Base-by-base conservation (phyloP, 2,888 invertebrate genomes). In the Rotaria magnacalcarata region DNA sequence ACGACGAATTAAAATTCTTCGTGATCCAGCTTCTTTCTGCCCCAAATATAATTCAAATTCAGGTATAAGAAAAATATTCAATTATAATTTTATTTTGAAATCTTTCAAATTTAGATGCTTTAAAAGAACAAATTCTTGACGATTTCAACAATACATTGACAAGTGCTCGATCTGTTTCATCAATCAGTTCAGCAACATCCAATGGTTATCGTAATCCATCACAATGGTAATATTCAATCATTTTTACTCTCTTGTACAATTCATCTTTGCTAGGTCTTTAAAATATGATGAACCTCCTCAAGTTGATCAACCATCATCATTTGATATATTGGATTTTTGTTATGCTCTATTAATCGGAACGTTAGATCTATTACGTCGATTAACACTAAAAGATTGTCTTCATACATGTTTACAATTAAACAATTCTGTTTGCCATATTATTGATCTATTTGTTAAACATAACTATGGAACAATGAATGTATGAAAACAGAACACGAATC, bases 321-420 rank as follows among this genome's bases (percentile, higher is more conserved):
- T 47, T 47, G 80, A 80, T 80, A 80, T 80, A 10, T 3, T 80
- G 3, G 80, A 80, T 47, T 80, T 80, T 80, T 80, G 47, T 47
- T 80, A 80, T 47, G 21, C 47, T 47, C 47, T 47, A 47, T 47
- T 80, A 47, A 7, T 24, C 11, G 47, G 47, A 47, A 80, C 47
- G 47, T 80, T 80, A 10, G 80, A 80, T 80, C 47, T 80, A n/a
- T 47, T 80, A 80, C 80, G 80, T 80, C 80, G 80, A 47, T 80
- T 47, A 80, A 80, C 80, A 11, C 24, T 47, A 14, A 80, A 80
- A 80, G 80, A 80, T 80, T 47, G 47, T 80, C 47, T 80, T 24
- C 47, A 47, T 47, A n/a, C 6, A 14, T 80, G 80, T 80, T 80
- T 80, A 47, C 80, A 80, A 47, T 80, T 80, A n/a, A 80, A 80